Conservation (phyloP, 2,113 vertebrate species). For the Phyllopteryx taeniolatus region DNA sequence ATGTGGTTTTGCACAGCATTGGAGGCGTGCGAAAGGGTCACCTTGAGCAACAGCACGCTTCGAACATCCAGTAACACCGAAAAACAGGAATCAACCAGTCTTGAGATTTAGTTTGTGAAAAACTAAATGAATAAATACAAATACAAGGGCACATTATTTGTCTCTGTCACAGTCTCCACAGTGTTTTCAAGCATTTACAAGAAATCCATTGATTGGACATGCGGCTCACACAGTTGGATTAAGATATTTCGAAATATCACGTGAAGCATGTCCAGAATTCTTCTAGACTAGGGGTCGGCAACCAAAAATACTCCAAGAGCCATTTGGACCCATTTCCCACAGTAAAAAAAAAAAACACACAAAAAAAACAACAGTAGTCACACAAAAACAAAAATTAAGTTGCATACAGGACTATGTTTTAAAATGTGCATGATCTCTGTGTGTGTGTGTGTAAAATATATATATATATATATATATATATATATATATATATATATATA, state of each 20-base stretch:
- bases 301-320: neutral
- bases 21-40: constrained; percentile 18
- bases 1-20: constrained; percentile 34
- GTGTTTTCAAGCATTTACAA: neutral
- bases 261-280: neutral
- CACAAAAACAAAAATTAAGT: too few species aligned
- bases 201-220: neutral
- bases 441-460: too few species aligned
- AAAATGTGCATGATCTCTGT: too few species aligned
- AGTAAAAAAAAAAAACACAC: neutral
- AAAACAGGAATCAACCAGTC: constrained; percentile 32
- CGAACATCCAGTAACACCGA: constrained; percentile 6
- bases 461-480: too few species aligned
- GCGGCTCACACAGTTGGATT: neutral
- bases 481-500: too few species aligned
- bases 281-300: neutral
- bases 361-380: too few species aligned
- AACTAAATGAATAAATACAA: neutral
- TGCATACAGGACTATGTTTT: too few species aligned
- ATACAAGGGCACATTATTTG: neutral
- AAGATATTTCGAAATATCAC: neutral
- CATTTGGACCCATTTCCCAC: neutral
- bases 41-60: constrained; percentile 30
- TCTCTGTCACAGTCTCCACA: neutral
- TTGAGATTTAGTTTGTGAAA: neutral